phyloP scores from a whole-genome alignment of 2,888 invertebrate genomes.

The Electrophaes corylata region DNA sequence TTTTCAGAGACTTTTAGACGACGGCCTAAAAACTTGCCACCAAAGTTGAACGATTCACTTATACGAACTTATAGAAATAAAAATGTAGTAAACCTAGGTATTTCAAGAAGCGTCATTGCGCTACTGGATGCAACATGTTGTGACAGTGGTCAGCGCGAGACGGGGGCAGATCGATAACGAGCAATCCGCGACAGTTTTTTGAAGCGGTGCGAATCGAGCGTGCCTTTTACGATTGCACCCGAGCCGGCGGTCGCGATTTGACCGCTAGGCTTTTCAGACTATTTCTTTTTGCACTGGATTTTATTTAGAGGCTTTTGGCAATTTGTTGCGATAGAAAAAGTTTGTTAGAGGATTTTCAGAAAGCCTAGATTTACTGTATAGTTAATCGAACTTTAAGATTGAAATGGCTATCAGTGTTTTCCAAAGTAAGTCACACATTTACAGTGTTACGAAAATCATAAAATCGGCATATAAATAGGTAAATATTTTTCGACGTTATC shows the following conservation, averaged over 20 bases:
- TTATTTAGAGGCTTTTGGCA: slow-evolving; percentile 29
- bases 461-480: too few relatives aligned
- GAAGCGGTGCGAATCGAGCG: slow-evolving; percentile 36
- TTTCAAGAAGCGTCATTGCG: slow-evolving; percentile 1
- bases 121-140: slow-evolving; percentile 13
- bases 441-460: too few relatives aligned
- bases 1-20: too few relatives aligned
- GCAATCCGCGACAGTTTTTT: slow-evolving; percentile 55
- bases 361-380: not conserved
- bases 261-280: slow-evolving; percentile 34
- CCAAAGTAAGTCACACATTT: too few relatives aligned
- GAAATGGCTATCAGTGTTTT: too few relatives aligned
- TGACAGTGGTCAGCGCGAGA: slow-evolving; percentile 37
- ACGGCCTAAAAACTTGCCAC: too few relatives aligned
- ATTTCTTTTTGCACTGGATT: slow-evolving; percentile 24
- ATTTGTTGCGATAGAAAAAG: slow-evolving; percentile 9
- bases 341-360: not conserved
- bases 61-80: too few relatives aligned
- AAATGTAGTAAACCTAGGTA: too few relatives aligned
- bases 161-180: slow-evolving; percentile 54
- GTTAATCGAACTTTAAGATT: not conserved
- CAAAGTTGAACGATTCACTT: too few relatives aligned
- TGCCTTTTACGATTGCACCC: slow-evolving; percentile 34
- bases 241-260: slow-evolving; percentile 34
- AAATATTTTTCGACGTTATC: too few relatives aligned